A percentile compares a stretch with the other conserved stretches of the same genome.
Conservation (phyloP, 2,797 vertebrate genomes). For the Brachyalestes nurse region DNA sequence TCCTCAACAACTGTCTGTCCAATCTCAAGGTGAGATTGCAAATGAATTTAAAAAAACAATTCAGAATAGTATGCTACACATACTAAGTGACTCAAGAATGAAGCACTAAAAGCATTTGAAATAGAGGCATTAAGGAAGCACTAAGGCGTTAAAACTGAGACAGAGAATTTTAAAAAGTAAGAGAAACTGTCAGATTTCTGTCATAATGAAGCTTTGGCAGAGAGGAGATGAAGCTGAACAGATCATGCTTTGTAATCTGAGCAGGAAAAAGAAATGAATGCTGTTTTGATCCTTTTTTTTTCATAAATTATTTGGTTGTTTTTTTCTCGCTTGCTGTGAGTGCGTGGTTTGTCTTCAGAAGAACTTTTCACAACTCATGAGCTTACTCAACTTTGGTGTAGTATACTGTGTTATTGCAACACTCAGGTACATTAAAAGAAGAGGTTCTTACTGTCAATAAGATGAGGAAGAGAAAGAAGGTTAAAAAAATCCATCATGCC, state of each 20-base stretch:
- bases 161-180: neutral
- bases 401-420: too few relatives aligned
- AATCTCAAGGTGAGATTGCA: conserved; percentile 91
- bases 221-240: neutral
- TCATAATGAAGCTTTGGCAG: neutral
- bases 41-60: neutral
- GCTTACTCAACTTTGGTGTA: too few relatives aligned
- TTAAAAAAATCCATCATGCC: neutral
- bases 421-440: too few relatives aligned
- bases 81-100: neutral
- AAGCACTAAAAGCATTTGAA: neutral
- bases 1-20: conserved; percentile 98
- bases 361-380: too few relatives aligned
- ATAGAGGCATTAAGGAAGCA: neutral
- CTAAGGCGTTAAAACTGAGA: neutral
- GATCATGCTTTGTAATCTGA: too few relatives aligned
- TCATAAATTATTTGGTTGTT: too few relatives aligned
- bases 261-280: neutral
- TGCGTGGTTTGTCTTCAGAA: too few relatives aligned
- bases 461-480: too few relatives aligned
- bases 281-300: neutral
- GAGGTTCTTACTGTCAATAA: too few relatives aligned
- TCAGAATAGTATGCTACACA: neutral
- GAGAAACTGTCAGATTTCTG: neutral
- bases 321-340: too few relatives aligned